These are phyloP conservation scores for Andricus quercusramuli DNA, from an alignment of 2,888 invertebrate genomes.

Conservation along the genomic window DNA sequence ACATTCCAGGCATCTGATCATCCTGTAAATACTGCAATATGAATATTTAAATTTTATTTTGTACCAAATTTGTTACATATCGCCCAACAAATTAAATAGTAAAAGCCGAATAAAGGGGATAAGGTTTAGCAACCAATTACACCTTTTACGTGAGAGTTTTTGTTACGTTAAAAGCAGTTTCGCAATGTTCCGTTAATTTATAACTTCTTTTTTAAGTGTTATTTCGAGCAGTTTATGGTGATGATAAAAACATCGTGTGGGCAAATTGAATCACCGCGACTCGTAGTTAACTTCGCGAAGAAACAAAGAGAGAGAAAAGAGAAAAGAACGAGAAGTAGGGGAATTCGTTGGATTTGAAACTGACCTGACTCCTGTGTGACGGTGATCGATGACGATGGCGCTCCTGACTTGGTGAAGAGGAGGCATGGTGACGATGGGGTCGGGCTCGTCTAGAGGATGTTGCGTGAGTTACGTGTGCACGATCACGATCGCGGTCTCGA, in stretches of 20 bases:
- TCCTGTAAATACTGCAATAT: background rate
- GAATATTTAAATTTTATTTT: background rate
- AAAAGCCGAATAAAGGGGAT: background rate
- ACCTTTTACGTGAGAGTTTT: constrained; percentile 16
- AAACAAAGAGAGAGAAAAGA: constrained; percentile 42
- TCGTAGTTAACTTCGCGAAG: constrained; percentile 42
- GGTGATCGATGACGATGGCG: constrained; percentile 73
- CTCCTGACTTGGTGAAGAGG: constrained; percentile 71
- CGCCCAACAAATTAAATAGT: background rate
- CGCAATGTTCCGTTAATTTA: background rate
- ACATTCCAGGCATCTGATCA: background rate
- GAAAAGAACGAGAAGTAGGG: constrained; percentile 41
- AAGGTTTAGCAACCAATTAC: background rate
- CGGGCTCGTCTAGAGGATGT: constrained; percentile 70
- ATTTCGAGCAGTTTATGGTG: background rate
- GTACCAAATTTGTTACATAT: constrained; percentile 2
- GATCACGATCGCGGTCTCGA: constrained; percentile 65
- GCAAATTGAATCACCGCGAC: constrained; percentile 12
- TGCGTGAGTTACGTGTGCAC: constrained; percentile 63
- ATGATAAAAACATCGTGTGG: constrained; percentile 7
- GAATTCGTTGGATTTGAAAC: constrained; percentile 52
- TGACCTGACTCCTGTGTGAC: constrained; percentile 76
- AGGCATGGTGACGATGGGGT: constrained; percentile 70
- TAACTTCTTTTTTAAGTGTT: background rate
- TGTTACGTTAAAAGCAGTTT: background rate